phyloP scores from a whole-genome alignment of 2,113 vertebrate species.

The Cyphomyrus discorhynchus region DNA sequence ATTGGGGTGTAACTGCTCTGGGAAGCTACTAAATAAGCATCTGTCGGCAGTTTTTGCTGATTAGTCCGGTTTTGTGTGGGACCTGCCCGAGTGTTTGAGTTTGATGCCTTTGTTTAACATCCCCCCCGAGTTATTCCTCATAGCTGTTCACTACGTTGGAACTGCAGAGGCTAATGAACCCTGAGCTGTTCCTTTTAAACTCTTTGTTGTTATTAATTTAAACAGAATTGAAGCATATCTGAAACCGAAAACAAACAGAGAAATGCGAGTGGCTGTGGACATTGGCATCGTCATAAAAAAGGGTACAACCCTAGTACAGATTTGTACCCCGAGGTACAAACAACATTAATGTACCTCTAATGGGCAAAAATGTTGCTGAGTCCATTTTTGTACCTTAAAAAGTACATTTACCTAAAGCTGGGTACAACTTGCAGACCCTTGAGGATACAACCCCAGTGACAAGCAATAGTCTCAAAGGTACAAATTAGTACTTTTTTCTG shows the following conservation, averaged over 20 bases:
- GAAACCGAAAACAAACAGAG: background rate
- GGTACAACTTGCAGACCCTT: background rate
- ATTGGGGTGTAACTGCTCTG: background rate
- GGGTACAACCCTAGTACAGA: background rate
- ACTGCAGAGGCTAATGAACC: background rate
- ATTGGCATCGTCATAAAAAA: background rate
- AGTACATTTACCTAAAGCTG: background rate
- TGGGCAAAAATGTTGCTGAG: background rate
- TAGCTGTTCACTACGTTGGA: background rate
- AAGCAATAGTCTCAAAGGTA: background rate
- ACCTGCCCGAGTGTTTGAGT: background rate
- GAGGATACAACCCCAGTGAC: background rate
- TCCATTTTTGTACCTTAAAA: background rate
- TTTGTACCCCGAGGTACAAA: background rate
- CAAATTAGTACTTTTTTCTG: background rate
- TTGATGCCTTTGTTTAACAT: background rate
- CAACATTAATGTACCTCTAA: background rate
- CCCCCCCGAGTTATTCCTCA: background rate
- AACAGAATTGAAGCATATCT: background rate
- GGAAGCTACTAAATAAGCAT: background rate
- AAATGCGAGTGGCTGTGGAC: background rate
- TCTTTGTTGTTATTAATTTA: background rate
- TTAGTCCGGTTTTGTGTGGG: background rate
- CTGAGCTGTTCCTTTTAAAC: background rate
- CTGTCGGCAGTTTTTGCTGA: background rate